Percentiles rank a stretch among this genome's conserved stretches.
Evolutionary conservation across 2,113 vertebrate species (phyloP).

Genomic region (Addax nasomaculatus): DNA sequence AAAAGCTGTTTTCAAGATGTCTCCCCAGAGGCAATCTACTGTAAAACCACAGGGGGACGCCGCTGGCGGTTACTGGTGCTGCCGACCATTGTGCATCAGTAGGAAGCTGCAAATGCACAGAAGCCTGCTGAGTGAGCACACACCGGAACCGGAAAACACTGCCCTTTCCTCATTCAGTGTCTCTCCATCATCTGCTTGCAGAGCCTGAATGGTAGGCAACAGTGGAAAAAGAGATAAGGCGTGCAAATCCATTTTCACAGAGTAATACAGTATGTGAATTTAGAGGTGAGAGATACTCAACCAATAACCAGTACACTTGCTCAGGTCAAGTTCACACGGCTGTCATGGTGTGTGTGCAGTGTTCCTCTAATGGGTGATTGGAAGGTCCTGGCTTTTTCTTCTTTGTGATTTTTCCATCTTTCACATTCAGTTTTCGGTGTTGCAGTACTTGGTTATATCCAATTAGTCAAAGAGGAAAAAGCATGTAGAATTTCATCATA

Average conservation of each 20-base stretch:
- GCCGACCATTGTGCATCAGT: no score
- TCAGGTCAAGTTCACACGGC: background rate
- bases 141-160: no score
- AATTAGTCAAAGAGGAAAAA: background rate
- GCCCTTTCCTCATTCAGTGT: background rate
- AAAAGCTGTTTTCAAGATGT: background rate
- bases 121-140: background rate
- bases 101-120: background rate
- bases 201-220: background rate
- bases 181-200: no score
- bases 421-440: background rate
- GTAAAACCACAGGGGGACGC: background rate
- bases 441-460: background rate
- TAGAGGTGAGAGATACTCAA: background rate
- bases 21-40: background rate
- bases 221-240: background rate
- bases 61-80: background rate
- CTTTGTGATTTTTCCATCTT: background rate
- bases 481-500: background rate
- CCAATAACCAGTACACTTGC: background rate
- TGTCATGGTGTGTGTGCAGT: background rate
- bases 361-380: background rate
- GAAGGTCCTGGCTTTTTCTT: background rate
- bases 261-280: background rate
- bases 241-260: background rate